Evolutionary conservation across 1,140 invertebrate species (phyloP).

Genomic region (Uloborus diversus): DNA sequence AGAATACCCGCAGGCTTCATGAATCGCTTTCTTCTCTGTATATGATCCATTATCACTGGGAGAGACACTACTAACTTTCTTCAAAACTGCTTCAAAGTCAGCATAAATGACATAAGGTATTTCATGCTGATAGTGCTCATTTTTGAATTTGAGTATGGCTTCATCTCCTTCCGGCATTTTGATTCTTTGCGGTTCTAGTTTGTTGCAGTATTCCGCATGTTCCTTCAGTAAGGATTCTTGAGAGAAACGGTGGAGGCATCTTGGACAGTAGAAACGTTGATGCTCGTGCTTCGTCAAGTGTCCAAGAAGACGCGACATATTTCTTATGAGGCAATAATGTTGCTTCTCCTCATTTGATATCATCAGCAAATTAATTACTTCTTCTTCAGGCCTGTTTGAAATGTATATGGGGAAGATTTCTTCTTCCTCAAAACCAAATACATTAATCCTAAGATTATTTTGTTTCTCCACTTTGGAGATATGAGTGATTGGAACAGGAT

Average conservation of each 20-base stretch:
- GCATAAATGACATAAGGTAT: neutral
- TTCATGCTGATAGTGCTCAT: no score
- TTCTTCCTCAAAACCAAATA: neutral
- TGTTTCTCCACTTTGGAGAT: no score
- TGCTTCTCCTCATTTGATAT: neutral
- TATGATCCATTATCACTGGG: no score
- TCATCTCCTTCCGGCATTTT: neutral
- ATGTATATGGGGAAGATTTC: no score
- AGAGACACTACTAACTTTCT: neutral
- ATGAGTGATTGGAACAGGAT: no score
- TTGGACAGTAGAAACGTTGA: neutral
- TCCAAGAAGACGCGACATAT: neutral
- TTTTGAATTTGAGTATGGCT: no score
- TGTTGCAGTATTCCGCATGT: no score
- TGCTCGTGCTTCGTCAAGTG: neutral
- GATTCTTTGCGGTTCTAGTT: neutral
- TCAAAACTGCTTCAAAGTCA: neutral
- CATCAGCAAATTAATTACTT: neutral
- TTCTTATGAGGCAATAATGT: no score
- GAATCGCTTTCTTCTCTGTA: neutral
- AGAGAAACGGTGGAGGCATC: neutral
- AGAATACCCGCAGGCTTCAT: neutral
- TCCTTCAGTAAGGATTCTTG: no score
- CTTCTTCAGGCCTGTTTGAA: neutral
- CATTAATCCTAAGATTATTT: neutral